phyloP scores from a whole-genome alignment of 30 jellyfish, hydroid and myxozoan species.

The Phacellophora camtschatica region DNA sequence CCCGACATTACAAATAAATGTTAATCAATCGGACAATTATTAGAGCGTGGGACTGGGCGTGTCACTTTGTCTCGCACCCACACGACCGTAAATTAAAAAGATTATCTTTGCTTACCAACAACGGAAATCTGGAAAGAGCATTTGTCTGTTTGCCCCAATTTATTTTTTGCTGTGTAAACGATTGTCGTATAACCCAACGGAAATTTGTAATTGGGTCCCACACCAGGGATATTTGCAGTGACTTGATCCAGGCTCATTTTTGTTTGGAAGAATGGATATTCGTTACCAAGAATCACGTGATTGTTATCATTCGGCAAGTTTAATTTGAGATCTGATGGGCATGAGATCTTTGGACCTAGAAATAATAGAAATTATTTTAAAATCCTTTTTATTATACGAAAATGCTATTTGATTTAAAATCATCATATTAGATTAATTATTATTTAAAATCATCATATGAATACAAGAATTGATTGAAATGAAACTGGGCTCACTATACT shows the following conservation, averaged over 20 bases:
- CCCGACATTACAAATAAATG: too few relatives aligned
- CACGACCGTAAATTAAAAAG: too few relatives aligned
- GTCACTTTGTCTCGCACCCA: too few relatives aligned
- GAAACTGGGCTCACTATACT: too few relatives aligned
- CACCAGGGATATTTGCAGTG: conserved; percentile 29
- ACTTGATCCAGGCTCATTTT: conserved; percentile 37
- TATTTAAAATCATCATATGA: not conserved
- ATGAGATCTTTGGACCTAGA: conserved; percentile 58
- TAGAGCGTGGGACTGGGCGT: too few relatives aligned
- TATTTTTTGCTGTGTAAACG: conserved; percentile 48
- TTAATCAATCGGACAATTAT: too few relatives aligned
- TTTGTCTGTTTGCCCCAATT: conserved; percentile 46
- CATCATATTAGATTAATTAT: not conserved
- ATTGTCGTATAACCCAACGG: conserved; percentile 25
- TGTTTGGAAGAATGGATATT: conserved; percentile 38
- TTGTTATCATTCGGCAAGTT: conserved; percentile 48
- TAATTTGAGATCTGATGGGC: conserved; percentile 60
- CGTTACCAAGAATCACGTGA: conserved; percentile 51
- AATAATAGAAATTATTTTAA: not conserved
- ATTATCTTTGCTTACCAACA: conserved; percentile 33
- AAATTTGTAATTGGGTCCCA: conserved; percentile 50
- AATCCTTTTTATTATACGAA: not conserved
- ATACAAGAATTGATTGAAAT: too few relatives aligned
- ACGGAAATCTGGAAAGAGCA: conserved; percentile 48
- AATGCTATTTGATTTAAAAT: not conserved